Base-by-base conservation (phyloP, 2,797 vertebrate species). In the Sebastes matsubarae region DNA sequence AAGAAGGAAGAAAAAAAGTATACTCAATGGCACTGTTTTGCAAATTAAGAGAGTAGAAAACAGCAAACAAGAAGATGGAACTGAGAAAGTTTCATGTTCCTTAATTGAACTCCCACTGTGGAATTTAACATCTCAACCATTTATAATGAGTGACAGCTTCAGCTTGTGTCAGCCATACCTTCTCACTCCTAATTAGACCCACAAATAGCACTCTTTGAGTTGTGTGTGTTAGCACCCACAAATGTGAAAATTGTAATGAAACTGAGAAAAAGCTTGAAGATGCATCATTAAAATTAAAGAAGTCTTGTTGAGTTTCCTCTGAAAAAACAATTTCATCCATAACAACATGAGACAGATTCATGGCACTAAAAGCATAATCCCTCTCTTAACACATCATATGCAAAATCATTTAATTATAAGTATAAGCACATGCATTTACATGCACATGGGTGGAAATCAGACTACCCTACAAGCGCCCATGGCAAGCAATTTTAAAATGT, bases 131-230 rank as follows among this genome's bases (percentile, higher is more conserved):
- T 85, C 79, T 81, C 83, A 87, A 72, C 58, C 30, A 67, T 89
- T 90, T 52, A 86, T 91, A 91, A 90, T 84, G 75, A 89, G 82
- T 18, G 18, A 52, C 59, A 14, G 67, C 60, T 70, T 80, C 42
- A 63, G 30, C 29, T 75, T 68, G 18, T 83, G 74, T 87, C 68
- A 75, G 75, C 78, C 59, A 30, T 42, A 76, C 24, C 59, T 69
- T 78, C 63, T 72, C 70, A 72, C 50, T 80, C 20, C 75, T 85
- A 86, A 89, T 92, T 82, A 87, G 79, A 82, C 22, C 57, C 64
- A 82, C 72, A 83, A 69, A 79, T 32, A 61, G 22, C 1, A 6
- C 18, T 42, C 54, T 71, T 57, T 77, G 10, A 32, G 64, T 29
- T 34, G 34, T 70, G 73, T 59, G 65, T 58, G 46, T 54, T 14